Evolutionary conservation across 2,888 invertebrate genomes (phyloP), one percentile per base, ranked within the genome.

Genomic region (Agonopterix heracliana): DNA sequence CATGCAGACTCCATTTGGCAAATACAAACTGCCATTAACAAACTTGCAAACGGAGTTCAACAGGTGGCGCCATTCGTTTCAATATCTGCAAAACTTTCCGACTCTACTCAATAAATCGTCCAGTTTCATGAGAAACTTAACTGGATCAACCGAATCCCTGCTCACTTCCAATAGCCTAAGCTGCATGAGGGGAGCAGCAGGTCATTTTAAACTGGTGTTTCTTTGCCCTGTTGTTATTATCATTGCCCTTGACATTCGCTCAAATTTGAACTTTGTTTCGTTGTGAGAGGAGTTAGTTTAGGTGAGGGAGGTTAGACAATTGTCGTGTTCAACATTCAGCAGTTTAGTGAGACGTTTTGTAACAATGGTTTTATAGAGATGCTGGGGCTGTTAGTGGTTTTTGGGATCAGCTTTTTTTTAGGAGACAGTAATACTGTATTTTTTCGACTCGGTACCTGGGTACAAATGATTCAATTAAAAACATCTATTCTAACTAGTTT

Each of bases 1-100:
- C 49, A 48, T 26, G 44, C 45, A 11, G 44, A 35, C 42, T 52
- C 52, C 49, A 50, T 52, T 52, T 50, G 49, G 40, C 52, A 52
- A 52, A 52, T 52, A 52, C 49, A 52, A 70, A 71, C 68, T 64
- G 65, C 81, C 74, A 83, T 86, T 87, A 86, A 77, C 80, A 66
- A 81, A 83, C 76, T 84, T 81, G 75, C 78, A 74, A 71, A 70
- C 63, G 70, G 62, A 68, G 12, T 63, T 77, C 86, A 86, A 87
- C 87, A 87, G 85, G 87, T 87, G 83, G 78, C 74, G 74, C 78
- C 74, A 83, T 85, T 85, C 84, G 79, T 86, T 87, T 87, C 86
- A 87, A 86, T 87, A 86, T 82, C 83, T 80, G 76, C 84, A 80
- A 85, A 87, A 87, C 80, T 86, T 86, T 78, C 80, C 74, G 76